phyloP scores from a whole-genome alignment of 30 jellyfish, hydroid and myxozoan species.

The Rhopilema esculentum region DNA sequence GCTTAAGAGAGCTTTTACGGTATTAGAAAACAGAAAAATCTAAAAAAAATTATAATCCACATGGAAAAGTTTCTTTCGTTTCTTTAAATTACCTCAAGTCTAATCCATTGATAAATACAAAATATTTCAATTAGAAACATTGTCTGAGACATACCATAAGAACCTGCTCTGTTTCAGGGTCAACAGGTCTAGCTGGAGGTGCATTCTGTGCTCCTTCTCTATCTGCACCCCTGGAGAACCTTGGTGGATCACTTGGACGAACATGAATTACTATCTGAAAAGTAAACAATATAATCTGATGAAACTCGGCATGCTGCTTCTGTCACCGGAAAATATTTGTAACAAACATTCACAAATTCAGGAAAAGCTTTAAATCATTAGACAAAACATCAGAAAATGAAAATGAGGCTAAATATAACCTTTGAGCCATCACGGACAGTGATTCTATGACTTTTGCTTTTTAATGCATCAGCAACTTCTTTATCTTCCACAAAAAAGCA shows the following conservation, averaged over 20 bases:
- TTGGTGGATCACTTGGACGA: conserved; percentile 73
- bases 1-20: too few relatives aligned
- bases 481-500: conserved; percentile 81
- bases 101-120: too few relatives aligned
- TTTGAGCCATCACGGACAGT: conserved; percentile 84
- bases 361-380: too few relatives aligned
- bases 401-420: not conserved
- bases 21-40: too few relatives aligned
- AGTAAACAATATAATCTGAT: not conserved
- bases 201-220: conserved; percentile 10
- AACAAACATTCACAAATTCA: too few relatives aligned
- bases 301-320: too few relatives aligned
- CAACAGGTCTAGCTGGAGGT: conserved; percentile 27
- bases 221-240: conserved; percentile 3
- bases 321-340: too few relatives aligned
- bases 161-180: conserved; percentile 43
- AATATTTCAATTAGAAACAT: too few relatives aligned
- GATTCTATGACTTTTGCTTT: conserved; percentile 69
- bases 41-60: too few relatives aligned
- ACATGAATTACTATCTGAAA: conserved; percentile 45
- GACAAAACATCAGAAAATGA: too few relatives aligned
- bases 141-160: conserved; percentile 48
- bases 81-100: too few relatives aligned
- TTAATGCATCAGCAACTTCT: conserved; percentile 81
- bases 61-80: too few relatives aligned